A percentile compares a stretch with the other conserved stretches of the same genome.
These are phyloP conservation scores for Mythimna pallens DNA, from an alignment of 2,888 invertebrate genomes.

Conservation along the genomic window DNA sequence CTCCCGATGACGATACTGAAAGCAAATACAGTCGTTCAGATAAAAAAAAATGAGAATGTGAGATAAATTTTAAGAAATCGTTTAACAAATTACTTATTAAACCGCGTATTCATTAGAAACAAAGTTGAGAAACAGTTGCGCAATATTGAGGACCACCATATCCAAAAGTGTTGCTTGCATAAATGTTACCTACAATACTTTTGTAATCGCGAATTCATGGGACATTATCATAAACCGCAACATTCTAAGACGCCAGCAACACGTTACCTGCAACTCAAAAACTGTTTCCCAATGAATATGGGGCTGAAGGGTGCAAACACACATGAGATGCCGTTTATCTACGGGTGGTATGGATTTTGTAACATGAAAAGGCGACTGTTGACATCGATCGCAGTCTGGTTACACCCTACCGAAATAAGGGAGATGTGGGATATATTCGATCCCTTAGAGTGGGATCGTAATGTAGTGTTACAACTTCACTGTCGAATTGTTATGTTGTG, in stretches of 20 bases:
- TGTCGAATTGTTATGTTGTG: constrained; percentile 71
- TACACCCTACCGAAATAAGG: constrained; percentile 25
- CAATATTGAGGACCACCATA: neutral
- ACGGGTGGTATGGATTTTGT: neutral
- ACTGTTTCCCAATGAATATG: constrained; percentile 6
- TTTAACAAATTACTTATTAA: constrained; percentile 10
- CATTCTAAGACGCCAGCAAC: neutral
- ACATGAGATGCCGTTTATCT: constrained; percentile 1
- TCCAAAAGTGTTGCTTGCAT: neutral
- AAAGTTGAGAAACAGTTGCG: constrained; percentile 16
- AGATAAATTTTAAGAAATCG: constrained; percentile 1
- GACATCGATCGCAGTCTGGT: constrained; percentile 4
- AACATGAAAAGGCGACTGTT: neutral
- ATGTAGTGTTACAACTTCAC: constrained; percentile 78
- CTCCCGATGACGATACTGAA: constrained; percentile 84
- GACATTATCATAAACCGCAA: neutral
- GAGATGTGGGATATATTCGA: constrained; percentile 36
- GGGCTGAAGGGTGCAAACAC: constrained; percentile 4
- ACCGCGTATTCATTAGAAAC: constrained; percentile 25
- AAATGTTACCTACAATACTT: neutral
- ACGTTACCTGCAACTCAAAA: neutral
- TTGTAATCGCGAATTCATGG: neutral
- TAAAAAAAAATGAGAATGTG: neutral
- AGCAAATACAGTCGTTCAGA: constrained; percentile 29
- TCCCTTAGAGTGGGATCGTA: constrained; percentile 64